Evolutionary conservation across 2,113 vertebrate genomes (phyloP), one percentile per base, ranked within the genome.

Genomic region (Apteryx owenii): DNA sequence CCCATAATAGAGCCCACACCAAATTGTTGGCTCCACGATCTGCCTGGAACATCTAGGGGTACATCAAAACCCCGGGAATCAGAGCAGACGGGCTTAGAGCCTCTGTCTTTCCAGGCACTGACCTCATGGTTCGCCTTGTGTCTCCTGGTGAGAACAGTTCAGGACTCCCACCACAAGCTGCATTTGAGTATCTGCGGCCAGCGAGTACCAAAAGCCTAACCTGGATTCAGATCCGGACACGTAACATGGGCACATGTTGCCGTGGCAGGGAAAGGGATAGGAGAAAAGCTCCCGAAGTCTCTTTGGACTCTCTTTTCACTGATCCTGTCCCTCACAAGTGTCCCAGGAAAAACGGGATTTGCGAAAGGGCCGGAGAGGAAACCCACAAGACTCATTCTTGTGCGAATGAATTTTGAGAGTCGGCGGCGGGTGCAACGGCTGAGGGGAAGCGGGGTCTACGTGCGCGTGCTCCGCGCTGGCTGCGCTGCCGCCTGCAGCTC

Each of bases 1-100:
- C 97, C 97, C 92, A 94, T 85, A 91, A 94, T 71, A 86, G 92
- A 90, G 61, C 77, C 61, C 76, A 48, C 60, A 51, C 26, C 54
- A 38, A 60, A 42, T 5, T 62, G 38, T 53, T 70, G 54, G 86
- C 90, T 89, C 81, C 76, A 48, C 72, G 77, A 60, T 31, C 64
- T 93, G 88, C 83, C 90, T 82, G 61, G 71, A 69, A 33, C 60
- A 77, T 50, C 75, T 81, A 61, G 50, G n/a, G 79, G 50, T 46
- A 61, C 90, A 56, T 64, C 79, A 83, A 60, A 85, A 51, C 26
- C 64, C 8, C 2, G 29, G 23, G 62, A 29, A 58, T 15, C 5
- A 22, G 79, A 81, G 76, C 54, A 68, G 61, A 29, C 46, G 33
- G 50, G 21, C 3, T 64, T 8, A 31, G 69, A 68, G 40, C 28